Base-by-base conservation (phyloP, 1,140 invertebrate species). In the Drosophila sulfurigaster region DNA sequence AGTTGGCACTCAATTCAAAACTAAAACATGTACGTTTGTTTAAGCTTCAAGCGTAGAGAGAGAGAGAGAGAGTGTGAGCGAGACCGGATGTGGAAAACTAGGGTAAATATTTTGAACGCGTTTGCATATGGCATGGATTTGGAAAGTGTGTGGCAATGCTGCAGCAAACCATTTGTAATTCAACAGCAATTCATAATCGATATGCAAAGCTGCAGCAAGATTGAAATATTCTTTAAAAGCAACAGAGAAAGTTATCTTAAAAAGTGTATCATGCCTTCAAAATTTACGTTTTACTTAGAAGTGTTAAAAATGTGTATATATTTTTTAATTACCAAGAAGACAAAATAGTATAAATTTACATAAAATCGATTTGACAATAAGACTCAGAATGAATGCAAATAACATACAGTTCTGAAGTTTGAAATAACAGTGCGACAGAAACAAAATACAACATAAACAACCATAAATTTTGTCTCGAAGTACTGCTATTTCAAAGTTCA, bases 41-140 rank as follows among this genome's bases (percentile, higher is more conserved):
- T 32, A 35, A 54, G 30, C n/a, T 54, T 32, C 13, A 32, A 54
- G 51, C n/a, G 41, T 10, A 38, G 28, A 11, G 20, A 25, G 20
- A 20, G 3, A 20, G 20, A 20, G 20, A 20, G 20, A 4, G 20
- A 25, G 20, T 3, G 20, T 3, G 20, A 25, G 20, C 20, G 20
- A 25, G 20, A 30, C 25, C 49, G 49, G 25, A 52, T 52, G 25
- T 52, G 49, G 7, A 38, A n/a, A 52, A 52, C 49, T 52, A n/a
- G 49, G 49, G 49, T 30, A 52, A 54, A 54, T 30, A 54, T 54
- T 54, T 54, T 54, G n/a, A 32, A 54, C 32, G 30, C n/a, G 13
- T 54, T 54, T 35, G 51, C 51, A 54, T 32, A 15, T 13, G 30
- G 13, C 49, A 52, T 51, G 20, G 43, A 15, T 45, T 45, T 45